phyloP scores from a whole-genome alignment of 2,113 vertebrate species.

The Percopsis transmontana region DNA sequence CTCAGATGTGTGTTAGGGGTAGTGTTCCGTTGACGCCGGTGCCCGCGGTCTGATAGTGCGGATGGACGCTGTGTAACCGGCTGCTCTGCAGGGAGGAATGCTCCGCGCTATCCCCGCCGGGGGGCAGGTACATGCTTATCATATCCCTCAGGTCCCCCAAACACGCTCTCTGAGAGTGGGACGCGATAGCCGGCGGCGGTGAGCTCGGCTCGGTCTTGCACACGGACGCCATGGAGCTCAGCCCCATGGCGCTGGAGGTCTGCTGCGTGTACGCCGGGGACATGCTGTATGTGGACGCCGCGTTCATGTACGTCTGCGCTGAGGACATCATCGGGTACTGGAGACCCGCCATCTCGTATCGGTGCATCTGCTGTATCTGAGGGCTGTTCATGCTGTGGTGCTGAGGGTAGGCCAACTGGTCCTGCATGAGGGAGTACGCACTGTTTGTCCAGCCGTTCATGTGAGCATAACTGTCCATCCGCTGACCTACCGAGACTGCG shows the following conservation, averaged over 20 bases:
- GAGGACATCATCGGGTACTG: constrained; percentile 99
- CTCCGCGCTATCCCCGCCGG: constrained; percentile 91
- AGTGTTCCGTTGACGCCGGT: constrained; percentile 93
- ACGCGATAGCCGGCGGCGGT: constrained; percentile 91
- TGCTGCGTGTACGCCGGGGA: constrained; percentile 91
- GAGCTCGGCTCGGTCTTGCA: constrained; percentile 97
- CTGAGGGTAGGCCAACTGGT: constrained; percentile 93
- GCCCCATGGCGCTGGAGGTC: constrained; percentile 85
- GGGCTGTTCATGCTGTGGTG: constrained; percentile 93
- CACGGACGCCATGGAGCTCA: constrained; percentile 90
- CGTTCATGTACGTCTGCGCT: constrained; percentile 94
- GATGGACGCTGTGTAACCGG: constrained; percentile 95
- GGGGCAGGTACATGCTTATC: constrained; percentile 99
- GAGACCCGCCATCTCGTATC: constrained; percentile 95
- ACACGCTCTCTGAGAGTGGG: constrained; percentile 95
- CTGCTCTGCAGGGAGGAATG: constrained; percentile 87
- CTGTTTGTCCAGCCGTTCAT: constrained; percentile 98
- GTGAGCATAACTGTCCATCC: constrained; percentile 95
- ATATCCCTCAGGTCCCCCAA: constrained; percentile 98
- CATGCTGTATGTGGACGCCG: constrained; percentile 89
- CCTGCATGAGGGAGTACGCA: constrained; percentile 96
- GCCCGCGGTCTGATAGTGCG: constrained; percentile 94
- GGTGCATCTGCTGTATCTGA: constrained; percentile 95
- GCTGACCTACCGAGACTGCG: constrained; percentile 90
- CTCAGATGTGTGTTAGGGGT: constrained; percentile 96